Percentiles rank a stretch among this genome's conserved stretches.
Evolutionary conservation across 2,888 invertebrate genomes (phyloP).

Genomic region (Oligia latruncula): DNA sequence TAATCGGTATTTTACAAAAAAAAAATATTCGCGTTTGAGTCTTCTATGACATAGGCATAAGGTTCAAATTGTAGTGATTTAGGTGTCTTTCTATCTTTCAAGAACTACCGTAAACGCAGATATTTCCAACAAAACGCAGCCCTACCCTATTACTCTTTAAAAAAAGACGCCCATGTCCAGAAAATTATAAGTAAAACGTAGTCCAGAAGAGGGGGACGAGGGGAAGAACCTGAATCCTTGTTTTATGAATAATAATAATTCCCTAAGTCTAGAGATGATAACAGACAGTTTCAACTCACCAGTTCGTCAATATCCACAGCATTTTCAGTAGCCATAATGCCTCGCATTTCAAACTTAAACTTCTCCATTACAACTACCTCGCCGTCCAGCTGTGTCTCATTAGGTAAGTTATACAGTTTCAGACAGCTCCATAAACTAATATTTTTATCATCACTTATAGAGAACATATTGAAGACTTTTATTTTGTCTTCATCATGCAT

Average conservation of each 20-base stretch:
- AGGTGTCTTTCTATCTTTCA: neutral
- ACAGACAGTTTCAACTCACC: constrained; percentile 56
- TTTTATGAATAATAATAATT: neutral
- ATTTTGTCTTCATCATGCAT: constrained; percentile 75
- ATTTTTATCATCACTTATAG: constrained; percentile 71
- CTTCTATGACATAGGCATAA: neutral
- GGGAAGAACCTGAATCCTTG: neutral
- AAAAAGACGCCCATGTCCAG: too few relatives aligned
- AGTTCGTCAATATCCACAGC: constrained; percentile 64
- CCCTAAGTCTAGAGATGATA: neutral
- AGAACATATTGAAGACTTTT: constrained; percentile 73
- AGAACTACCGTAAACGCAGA: neutral
- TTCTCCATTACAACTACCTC: constrained; percentile 68
- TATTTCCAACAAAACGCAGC: neutral
- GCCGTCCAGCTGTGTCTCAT: constrained; percentile 65
- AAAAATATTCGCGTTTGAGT: neutral
- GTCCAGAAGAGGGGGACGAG: neutral
- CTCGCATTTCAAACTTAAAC: constrained; percentile 63
- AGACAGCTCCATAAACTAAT: constrained; percentile 75
- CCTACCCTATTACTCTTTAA: neutral
- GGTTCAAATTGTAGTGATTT: constrained; percentile 4
- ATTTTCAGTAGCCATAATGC: constrained; percentile 35
- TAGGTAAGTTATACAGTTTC: constrained; percentile 74
- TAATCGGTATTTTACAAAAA: neutral
- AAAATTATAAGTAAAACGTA: neutral